A percentile compares a stretch with the other conserved stretches of the same genome.
These are phyloP conservation scores for Peribatodes rhomboidaria DNA, from an alignment of 2,888 invertebrate genomes.

Conservation along the genomic window DNA sequence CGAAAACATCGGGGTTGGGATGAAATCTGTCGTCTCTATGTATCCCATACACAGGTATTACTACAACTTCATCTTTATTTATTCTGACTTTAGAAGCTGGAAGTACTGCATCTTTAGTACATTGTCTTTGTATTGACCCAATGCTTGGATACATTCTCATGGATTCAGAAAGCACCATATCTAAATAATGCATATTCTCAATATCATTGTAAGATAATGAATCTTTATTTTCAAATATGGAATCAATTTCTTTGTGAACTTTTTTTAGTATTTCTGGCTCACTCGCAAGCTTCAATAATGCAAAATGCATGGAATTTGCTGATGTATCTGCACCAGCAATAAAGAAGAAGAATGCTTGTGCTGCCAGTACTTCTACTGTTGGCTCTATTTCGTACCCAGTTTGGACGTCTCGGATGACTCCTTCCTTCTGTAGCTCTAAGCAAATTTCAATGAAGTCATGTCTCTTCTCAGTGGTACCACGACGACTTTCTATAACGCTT, in stretches of 20 bases:
- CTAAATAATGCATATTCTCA: conserved; percentile 69
- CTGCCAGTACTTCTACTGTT: conserved; percentile 68
- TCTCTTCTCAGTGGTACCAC: conserved; percentile 46
- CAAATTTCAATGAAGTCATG: conserved; percentile 72
- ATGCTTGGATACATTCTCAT: conserved; percentile 70
- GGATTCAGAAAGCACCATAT: conserved; percentile 70
- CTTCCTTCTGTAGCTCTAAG: conserved; percentile 66
- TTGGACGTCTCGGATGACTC: conserved; percentile 58
- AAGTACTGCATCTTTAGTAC: conserved; percentile 60
- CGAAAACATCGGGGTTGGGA: conserved; percentile 71
- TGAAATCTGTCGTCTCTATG: conserved; percentile 71
- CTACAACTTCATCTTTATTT: conserved; percentile 53
- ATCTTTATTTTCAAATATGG: conserved; percentile 57
- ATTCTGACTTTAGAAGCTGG: conserved; percentile 61
- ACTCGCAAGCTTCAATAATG: conserved; percentile 67
- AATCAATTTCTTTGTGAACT: conserved; percentile 72
- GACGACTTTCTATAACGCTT: conserved; percentile 60
- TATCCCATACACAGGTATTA: conserved; percentile 63
- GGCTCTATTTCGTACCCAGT: conserved; percentile 64
- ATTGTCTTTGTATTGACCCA: conserved; percentile 62
- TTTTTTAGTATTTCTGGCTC: conserved; percentile 66
- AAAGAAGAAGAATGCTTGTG: conserved; percentile 80
- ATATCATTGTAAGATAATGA: conserved; percentile 64
- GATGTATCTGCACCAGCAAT: conserved; percentile 78
- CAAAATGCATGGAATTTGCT: conserved; percentile 71